Conservation (phyloP, 2,888 invertebrate genomes). For the Caenorhabditis becei region DNA sequence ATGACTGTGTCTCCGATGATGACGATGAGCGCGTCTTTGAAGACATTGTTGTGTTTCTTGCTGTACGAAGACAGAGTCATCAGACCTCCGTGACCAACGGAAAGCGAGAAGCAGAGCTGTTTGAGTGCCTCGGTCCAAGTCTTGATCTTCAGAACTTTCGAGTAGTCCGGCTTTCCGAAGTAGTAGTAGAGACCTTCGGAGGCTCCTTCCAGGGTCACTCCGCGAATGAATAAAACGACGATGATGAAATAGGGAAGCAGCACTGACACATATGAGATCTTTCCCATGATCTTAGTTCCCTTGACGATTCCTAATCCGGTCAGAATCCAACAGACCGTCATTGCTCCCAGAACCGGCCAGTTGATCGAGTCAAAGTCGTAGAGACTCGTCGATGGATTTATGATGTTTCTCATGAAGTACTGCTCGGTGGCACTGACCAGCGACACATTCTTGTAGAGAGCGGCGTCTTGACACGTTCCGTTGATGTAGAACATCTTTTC, state of each 20-base stretch:
- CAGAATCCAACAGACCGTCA: conserved; percentile 19
- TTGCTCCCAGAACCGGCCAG: conserved; percentile 51
- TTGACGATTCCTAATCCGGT: conserved; percentile 10
- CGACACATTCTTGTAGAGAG: neutral
- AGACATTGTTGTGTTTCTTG: conserved; percentile 65
- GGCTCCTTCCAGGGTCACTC: conserved; percentile 67
- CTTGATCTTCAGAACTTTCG: conserved; percentile 61
- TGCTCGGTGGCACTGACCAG: conserved; percentile 37
- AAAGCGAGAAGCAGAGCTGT: conserved; percentile 77
- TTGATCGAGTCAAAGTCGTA: conserved; percentile 68
- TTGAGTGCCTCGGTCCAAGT: conserved; percentile 77
- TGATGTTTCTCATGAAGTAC: conserved; percentile 61
- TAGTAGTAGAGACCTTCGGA: conserved; percentile 70
- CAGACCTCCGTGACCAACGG: conserved; percentile 76
- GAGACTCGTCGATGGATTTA: conserved; percentile 63
- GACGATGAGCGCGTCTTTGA: conserved; percentile 74
- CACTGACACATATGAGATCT: conserved; percentile 56
- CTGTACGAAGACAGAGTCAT: conserved; percentile 77
- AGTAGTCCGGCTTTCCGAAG: conserved; percentile 63
- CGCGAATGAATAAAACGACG: conserved; percentile 68
- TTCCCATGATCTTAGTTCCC: conserved; percentile 31
- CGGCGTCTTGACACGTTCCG: conserved; percentile 28
- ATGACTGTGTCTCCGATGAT: conserved; percentile 73
- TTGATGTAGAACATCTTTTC: conserved; percentile 35
- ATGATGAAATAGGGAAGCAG: conserved; percentile 63